Percentiles rank a stretch among this genome's conserved stretches.
Evolutionary conservation across 2,797 vertebrate species (phyloP).

Genomic region (Parauchenoglanis ngamensis): DNA sequence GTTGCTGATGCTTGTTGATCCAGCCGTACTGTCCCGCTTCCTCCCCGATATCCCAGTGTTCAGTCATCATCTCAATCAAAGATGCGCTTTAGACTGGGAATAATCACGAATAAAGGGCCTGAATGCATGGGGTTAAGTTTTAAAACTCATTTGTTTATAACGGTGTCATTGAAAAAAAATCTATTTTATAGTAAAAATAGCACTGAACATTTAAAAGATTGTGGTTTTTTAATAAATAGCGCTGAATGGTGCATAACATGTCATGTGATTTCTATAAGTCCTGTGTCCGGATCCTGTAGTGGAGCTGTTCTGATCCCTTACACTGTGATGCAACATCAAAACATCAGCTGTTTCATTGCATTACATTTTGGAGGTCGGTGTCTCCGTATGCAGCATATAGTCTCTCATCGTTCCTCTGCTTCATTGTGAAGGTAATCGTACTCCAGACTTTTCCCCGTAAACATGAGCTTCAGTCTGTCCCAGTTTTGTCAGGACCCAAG

Average conservation of each 20-base stretch:
- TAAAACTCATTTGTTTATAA: neutral
- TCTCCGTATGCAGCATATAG: neutral
- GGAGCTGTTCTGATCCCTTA: neutral
- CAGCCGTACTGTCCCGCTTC: neutral
- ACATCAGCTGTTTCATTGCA: neutral
- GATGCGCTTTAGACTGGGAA: neutral
- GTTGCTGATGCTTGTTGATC: neutral
- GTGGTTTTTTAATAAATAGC: neutral
- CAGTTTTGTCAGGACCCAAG: neutral
- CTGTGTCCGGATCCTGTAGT: neutral
- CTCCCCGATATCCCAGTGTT: neutral
- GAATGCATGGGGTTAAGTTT: neutral
- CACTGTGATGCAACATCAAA: neutral
- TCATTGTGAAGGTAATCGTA: neutral
- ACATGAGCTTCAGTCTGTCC: neutral
- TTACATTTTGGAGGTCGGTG: neutral
- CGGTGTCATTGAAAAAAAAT: neutral
- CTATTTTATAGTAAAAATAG: no score
- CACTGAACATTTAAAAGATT: neutral
- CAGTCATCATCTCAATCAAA: neutral
- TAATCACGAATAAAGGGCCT: neutral
- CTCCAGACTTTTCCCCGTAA: neutral
- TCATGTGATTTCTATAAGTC: neutral
- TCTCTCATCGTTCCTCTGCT: neutral
- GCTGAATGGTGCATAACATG: neutral